phyloP scores from a whole-genome alignment of 2,113 vertebrate species.

The Cottus gobio region DNA sequence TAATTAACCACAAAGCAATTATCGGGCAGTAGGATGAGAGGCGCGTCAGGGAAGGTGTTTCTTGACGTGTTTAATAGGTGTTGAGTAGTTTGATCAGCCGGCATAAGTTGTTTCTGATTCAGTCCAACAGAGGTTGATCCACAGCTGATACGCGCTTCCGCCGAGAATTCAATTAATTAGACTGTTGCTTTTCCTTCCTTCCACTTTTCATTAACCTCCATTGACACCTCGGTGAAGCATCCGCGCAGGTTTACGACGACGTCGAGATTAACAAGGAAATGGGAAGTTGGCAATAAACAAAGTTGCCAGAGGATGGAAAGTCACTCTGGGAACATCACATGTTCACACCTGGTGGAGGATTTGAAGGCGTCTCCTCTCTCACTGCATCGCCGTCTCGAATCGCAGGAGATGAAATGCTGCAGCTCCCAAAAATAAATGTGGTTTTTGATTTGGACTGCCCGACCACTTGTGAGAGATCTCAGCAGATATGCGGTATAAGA shows the following conservation, averaged over 20 bases:
- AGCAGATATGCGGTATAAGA: conserved; percentile 47
- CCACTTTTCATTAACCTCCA: conserved; percentile 82
- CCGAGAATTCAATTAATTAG: conserved; percentile 79
- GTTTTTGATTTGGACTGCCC: conserved; percentile 26
- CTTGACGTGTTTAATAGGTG: conserved; percentile 79
- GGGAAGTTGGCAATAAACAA: conserved; percentile 76
- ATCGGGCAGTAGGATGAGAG: conserved; percentile 80
- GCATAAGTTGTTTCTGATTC: conserved; percentile 69
- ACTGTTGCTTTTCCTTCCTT: conserved; percentile 76
- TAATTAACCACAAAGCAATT: conserved; percentile 88
- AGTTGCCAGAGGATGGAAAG: conserved; percentile 63
- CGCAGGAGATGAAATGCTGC: not conserved
- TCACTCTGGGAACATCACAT: conserved; percentile 47
- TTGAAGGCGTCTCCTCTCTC: conserved; percentile 25
- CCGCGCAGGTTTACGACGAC: conserved; percentile 64
- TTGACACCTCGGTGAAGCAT: conserved; percentile 63
- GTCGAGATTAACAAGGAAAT: conserved; percentile 76
- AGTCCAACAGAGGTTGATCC: conserved; percentile 67
- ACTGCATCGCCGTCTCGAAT: conserved; percentile 18
- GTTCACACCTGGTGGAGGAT: conserved; percentile 14
- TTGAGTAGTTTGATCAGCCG: conserved; percentile 79
- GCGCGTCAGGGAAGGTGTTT: conserved; percentile 74
- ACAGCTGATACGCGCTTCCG: conserved; percentile 54
- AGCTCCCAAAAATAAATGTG: conserved; percentile 5
- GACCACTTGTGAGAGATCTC: conserved; percentile 42